Evolutionary conservation across 2,797 vertebrate genomes (phyloP).

Genomic region (Sebastes dallii): DNA sequence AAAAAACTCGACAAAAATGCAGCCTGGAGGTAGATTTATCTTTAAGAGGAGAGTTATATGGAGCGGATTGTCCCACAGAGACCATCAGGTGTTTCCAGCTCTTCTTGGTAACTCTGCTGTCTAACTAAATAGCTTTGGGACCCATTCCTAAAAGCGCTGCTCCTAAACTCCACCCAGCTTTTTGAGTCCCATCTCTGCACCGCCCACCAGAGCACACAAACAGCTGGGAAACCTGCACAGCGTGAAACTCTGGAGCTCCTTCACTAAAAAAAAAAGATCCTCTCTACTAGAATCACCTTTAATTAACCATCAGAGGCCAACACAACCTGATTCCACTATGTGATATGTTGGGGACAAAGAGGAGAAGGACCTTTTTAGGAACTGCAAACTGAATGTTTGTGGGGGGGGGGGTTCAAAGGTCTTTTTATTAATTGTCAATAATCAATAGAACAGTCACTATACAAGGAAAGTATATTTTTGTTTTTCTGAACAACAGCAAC

Average conservation of each 20-base stretch:
- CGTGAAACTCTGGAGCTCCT: constrained; percentile 26
- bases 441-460: too few species aligned
- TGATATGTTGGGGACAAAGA: background rate
- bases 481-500: too few species aligned
- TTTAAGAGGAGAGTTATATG: constrained; percentile 55
- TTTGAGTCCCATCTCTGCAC: constrained; percentile 48
- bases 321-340: background rate
- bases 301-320: constrained; percentile 8
- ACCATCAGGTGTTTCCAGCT: constrained; percentile 80
- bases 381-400: background rate
- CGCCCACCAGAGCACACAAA: constrained; percentile 65
- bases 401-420: too few species aligned
- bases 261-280: background rate
- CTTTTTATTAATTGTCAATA: too few species aligned
- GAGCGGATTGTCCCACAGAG: constrained; percentile 80
- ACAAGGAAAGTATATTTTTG: too few species aligned
- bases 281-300: background rate
- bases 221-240: constrained; percentile 65
- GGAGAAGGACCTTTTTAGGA: background rate
- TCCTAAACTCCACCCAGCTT: constrained; percentile 76
- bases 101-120: constrained; percentile 79
- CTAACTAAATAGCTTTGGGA: constrained; percentile 75
- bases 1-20: constrained; percentile 47
- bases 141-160: constrained; percentile 82
- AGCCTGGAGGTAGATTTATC: constrained; percentile 81